Evolutionary conservation across 1,140 invertebrate species (phyloP).

Genomic region (Drosophila bifasciata): DNA sequence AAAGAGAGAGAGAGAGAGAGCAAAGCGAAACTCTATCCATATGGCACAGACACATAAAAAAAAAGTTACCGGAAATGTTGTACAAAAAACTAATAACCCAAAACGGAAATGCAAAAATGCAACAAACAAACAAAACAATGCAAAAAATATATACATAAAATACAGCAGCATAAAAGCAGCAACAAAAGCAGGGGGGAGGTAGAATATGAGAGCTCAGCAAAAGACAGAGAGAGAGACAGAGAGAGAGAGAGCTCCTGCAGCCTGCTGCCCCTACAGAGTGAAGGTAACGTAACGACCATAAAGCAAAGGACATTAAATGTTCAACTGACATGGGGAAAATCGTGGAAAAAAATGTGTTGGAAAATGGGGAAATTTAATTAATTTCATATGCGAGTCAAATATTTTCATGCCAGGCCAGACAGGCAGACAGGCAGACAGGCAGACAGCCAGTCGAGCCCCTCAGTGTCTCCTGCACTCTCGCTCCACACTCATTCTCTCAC

Average conservation of each 20-base stretch:
- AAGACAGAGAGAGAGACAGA: not conserved
- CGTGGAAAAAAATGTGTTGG: not conserved
- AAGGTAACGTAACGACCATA: conserved; percentile 61
- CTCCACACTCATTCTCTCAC: too few relatives aligned
- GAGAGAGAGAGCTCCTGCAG: not conserved
- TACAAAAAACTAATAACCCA: conserved; percentile 77
- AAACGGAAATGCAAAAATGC: conserved; percentile 73
- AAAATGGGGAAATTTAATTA: conserved; percentile 71
- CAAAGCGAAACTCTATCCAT: conserved; percentile 20
- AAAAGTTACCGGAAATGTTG: conserved; percentile 68
- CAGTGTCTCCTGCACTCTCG: too few relatives aligned
- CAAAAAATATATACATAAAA: conserved; percentile 10
- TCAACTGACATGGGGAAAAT: conserved; percentile 49
- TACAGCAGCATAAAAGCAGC: conserved; percentile 19
- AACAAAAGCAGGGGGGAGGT: too few relatives aligned
- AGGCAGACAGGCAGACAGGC: too few relatives aligned
- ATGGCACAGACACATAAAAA: conserved; percentile 55
- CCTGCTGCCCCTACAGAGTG: conserved; percentile 10
- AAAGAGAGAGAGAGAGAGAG: conserved; percentile 7
- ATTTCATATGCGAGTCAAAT: conserved; percentile 74
- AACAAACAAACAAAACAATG: conserved; percentile 13
- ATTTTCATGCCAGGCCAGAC: conserved; percentile 26
- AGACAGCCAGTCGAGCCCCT: not conserved
- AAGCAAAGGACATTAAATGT: conserved; percentile 74
- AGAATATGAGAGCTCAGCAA: too few relatives aligned